Base-by-base conservation (phyloP, 2,888 invertebrate genomes). In the Flabesymbios commensalis region DNA sequence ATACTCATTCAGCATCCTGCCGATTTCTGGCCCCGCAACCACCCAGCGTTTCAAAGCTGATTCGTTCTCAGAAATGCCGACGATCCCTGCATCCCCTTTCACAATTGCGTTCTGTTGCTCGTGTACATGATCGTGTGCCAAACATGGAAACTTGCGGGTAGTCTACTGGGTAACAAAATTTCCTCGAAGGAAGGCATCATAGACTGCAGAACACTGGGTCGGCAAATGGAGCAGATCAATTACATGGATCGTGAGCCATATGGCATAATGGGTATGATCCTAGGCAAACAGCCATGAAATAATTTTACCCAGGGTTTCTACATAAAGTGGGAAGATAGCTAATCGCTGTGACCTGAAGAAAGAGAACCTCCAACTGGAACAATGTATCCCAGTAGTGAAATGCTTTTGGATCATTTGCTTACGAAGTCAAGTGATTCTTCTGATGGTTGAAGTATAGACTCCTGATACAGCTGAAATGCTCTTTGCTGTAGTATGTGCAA, bases 111-210 rank as follows among this genome's bases (percentile, higher is more conserved):
- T 54, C 10, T 17, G 36, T 22, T 54, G 54, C 42, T 54, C 54
- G 42, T 54, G 54, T 19, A 43, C 45, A 17, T 54, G 54, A 45
- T 54, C 54, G n/a, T 42, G 36, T 19, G 54, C 54, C 17, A 54
- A 54, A 7, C 19, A 14, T 54, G 19, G 54, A 54, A 24, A 54
- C 47, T 7, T n/a, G n/a, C 47, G 10, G 54, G 4, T 7, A 7
- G 45, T 45, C 19, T 45, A 17, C 22, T 45, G 45, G 7, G 45
- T 45, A 7, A 45, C 45, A 45, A 45, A 45, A 7, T 45, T 45
- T 17, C 45, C 22, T 45, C 7, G 10, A 19, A 7, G 14, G 7
- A 45, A 45, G n/a, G 10, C 45, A 22, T 24, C 22, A 24, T 22
- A 45, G 24, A 45, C 22, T 10, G 14, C 22, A 19, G 45, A 24